A percentile compares a stretch with the other conserved stretches of the same genome.
phyloP scores from a whole-genome alignment of 2,113 vertebrate genomes.

The Rhinogobius similis region DNA sequence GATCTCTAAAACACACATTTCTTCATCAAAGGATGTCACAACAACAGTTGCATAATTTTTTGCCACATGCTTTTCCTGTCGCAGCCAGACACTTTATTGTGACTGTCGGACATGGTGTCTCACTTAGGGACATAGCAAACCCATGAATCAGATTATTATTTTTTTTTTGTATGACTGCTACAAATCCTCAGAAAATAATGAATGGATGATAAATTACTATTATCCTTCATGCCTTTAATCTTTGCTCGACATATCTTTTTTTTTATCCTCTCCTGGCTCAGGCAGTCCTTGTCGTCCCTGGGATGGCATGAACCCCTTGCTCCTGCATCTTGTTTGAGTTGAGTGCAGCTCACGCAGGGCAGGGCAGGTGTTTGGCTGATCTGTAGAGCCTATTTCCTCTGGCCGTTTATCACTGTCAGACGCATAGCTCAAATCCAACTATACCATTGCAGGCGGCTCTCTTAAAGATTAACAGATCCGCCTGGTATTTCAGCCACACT shows the following conservation, averaged over 20 bases:
- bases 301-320: constrained; percentile 43
- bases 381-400: constrained; percentile 46
- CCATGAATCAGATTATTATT: too few species aligned
- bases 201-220: background rate
- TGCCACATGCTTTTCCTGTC: too few species aligned
- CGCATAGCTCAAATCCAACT: constrained; percentile 23
- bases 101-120: background rate
- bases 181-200: background rate
- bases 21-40: background rate
- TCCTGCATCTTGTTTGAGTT: constrained; percentile 70
- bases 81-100: background rate
- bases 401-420: constrained; percentile 73
- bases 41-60: too few species aligned
- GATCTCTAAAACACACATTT: background rate
- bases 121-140: background rate
- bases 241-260: too few species aligned
- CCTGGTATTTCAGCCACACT: constrained; percentile 37
- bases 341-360: constrained; percentile 47
- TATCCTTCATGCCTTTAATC: background rate
- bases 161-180: background rate
- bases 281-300: constrained; percentile 10
- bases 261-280: background rate
- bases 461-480: constrained; percentile 67
- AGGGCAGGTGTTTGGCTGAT: constrained; percentile 74
- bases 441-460: constrained; percentile 22